phyloP scores from a whole-genome alignment of 2,113 vertebrate species.

The Seriola dumerili region DNA sequence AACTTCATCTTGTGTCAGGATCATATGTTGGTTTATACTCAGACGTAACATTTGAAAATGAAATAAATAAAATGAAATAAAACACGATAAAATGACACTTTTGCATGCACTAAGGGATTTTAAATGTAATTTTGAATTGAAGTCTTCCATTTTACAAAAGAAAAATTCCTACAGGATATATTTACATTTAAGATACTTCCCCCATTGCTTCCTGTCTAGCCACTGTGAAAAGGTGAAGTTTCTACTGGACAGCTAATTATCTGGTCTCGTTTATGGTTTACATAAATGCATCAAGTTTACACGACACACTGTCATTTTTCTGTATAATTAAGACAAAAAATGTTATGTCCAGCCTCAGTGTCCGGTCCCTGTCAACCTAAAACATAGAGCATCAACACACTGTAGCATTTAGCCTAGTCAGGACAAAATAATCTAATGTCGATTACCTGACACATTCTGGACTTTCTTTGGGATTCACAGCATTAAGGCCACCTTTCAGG shows the following conservation, averaged over 20 bases:
- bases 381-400: conserved; percentile 32
- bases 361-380: conserved; percentile 52
- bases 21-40: neutral
- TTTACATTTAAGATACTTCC: conserved; percentile 20
- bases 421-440: conserved; percentile 61
- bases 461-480: conserved; percentile 67
- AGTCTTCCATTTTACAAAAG: neutral
- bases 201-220: conserved; percentile 30
- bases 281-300: conserved; percentile 55
- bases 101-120: neutral
- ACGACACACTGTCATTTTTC: conserved; percentile 52
- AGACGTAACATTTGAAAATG: neutral
- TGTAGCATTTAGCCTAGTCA: conserved; percentile 42
- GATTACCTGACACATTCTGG: conserved; percentile 75
- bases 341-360: conserved; percentile 38
- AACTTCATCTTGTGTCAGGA: neutral
- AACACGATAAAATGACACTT: neutral
- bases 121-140: neutral
- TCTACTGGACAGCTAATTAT: conserved; percentile 71
- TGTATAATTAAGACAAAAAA: conserved; percentile 54
- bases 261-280: conserved; percentile 49
- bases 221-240: conserved; percentile 31
- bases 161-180: neutral
- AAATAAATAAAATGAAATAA: neutral
- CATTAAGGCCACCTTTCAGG: conserved; percentile 64